Evolutionary conservation across 92 coral and sea anemone species (phyloP), one percentile per base, ranked within the genome.

Genomic region (Blastomussa wellsi): DNA sequence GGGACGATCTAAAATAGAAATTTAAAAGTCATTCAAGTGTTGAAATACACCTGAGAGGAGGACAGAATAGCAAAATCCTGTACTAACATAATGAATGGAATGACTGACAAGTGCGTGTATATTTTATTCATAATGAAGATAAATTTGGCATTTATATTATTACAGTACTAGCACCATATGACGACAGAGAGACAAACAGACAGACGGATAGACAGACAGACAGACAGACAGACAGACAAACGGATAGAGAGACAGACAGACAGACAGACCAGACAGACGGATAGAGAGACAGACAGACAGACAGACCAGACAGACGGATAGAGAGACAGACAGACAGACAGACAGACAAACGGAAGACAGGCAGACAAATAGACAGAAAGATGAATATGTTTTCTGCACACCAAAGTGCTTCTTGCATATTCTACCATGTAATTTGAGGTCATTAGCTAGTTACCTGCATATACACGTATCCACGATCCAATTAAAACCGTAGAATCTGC

Each of bases 1-100:
- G 16, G 92, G 92, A 52, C 95, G 92, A 78, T 81, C 95, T 93
- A 83, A 29, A 71, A 78, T 20, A 11, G 9, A 81, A 84, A 13
- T n/a, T n/a, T 13, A n/a, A 36, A 35, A 36, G 22, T 35, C 41
- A 37, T 3, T 70, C 15, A 15, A 17, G 39, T 67, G 20, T 67
- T 67, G 38, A 57, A 57, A 57, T n/a, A 5, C 32, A 13, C 53
- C 53, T 48, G 16, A 9, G 1, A 5, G 5, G 53, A 48, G 10
- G 10, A 48, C 53, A 48, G 16, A 48, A 48, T 48, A 5, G 53
- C n/a, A n/a, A n/a, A n/a, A n/a, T n/a, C n/a, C n/a, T n/a, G n/a
- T n/a, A n/a, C n/a, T n/a, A n/a, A n/a, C n/a, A n/a, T n/a, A n/a
- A n/a, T n/a, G n/a, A n/a, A n/a, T n/a, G 65, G 4, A 57, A n/a